phyloP scores from a whole-genome alignment of 2,113 vertebrate species.

The Ochotona curzoniae region DNA sequence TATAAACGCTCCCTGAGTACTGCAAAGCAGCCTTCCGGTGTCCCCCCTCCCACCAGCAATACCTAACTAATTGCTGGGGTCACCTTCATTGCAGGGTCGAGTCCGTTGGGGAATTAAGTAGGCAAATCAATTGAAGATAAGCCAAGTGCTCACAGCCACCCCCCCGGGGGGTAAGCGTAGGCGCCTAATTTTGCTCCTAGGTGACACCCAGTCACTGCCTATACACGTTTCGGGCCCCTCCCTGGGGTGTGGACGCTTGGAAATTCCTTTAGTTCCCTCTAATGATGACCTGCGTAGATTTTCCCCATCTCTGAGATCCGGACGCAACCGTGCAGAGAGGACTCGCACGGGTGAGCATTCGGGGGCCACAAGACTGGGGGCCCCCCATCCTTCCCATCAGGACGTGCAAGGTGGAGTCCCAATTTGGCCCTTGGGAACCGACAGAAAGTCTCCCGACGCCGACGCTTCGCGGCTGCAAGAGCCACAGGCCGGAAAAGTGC shows the following conservation, averaged over 20 bases:
- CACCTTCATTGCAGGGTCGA: neutral
- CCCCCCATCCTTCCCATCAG: constrained; percentile 17
- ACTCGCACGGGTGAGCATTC: no score
- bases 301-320: neutral
- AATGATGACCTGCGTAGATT: neutral
- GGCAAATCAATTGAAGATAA: constrained; percentile 49
- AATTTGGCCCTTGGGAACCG: neutral
- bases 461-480: neutral
- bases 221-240: constrained; percentile 30
- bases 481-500: constrained; percentile 19
- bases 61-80: neutral
- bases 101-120: neutral
- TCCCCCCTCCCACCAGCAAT: neutral
- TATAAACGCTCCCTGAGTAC: neutral
- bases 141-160: constrained; percentile 33
- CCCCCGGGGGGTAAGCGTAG: constrained; percentile 17
- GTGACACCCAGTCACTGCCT: constrained; percentile 18
- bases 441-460: neutral
- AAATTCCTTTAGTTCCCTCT: constrained; percentile 3
- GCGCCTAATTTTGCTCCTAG: neutral
- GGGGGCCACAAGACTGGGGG: no score
- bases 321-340: neutral
- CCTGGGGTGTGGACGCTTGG: neutral
- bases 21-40: no score
- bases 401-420: neutral